Evolutionary conservation across 37 sponge, comb jelly and placozoan species (phyloP).

Genomic region (Hexactinellida sp.): DNA sequence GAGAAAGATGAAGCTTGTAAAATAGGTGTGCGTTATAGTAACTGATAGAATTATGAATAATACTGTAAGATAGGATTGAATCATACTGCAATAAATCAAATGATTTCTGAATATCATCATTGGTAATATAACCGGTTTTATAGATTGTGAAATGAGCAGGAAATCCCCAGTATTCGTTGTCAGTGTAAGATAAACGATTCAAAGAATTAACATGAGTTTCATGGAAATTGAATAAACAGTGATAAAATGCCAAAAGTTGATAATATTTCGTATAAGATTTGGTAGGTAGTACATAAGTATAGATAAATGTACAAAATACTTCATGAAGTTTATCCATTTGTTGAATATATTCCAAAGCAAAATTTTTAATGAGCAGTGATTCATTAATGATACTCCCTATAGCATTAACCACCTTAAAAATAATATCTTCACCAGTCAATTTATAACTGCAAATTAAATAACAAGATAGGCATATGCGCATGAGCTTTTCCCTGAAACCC

Average conservation of each 20-base stretch:
- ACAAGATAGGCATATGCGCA: not conserved
- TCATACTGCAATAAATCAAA: not conserved
- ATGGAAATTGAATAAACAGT: not conserved
- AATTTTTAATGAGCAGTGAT: not conserved
- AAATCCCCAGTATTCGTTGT: not conserved
- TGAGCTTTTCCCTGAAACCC: not conserved
- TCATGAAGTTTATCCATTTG: not conserved
- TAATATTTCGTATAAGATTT: not conserved
- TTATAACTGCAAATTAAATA: not conserved
- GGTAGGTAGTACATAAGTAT: not conserved
- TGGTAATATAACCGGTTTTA: not conserved
- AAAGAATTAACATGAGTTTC: not conserved
- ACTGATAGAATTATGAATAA: not conserved
- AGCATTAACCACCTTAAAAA: not conserved
- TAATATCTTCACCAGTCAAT: not conserved
- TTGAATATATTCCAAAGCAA: not conserved
- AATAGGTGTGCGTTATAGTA: not conserved
- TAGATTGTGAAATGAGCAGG: not conserved
- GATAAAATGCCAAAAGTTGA: not conserved
- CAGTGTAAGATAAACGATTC: not conserved
- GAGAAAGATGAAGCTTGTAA: not conserved
- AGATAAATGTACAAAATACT: not conserved
- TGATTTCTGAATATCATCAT: not conserved
- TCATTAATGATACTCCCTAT: not conserved
- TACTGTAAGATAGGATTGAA: not conserved